Percentiles rank a stretch among this genome's conserved stretches.
Conservation (phyloP, 2,113 vertebrate species). For the Gallinago media region DNA sequence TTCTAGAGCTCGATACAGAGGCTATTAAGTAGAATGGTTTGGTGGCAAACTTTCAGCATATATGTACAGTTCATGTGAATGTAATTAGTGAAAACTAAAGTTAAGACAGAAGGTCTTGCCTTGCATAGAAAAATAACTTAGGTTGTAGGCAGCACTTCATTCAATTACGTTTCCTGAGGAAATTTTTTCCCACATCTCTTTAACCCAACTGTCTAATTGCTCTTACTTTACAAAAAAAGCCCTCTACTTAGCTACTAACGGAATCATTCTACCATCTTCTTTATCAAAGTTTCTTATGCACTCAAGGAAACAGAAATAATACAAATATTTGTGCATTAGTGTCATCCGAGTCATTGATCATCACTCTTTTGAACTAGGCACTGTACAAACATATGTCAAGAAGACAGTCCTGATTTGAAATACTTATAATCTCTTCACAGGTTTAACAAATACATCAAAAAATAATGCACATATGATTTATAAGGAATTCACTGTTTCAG, state of each 20-base stretch:
- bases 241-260: background rate
- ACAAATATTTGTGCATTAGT: background rate
- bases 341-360: accelerated
- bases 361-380: background rate
- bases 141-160: background rate
- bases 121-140: background rate
- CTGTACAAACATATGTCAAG: accelerated
- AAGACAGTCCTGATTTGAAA: background rate
- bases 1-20: background rate
- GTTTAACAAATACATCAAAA: background rate
- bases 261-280: background rate
- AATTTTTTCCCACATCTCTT: background rate
- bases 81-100: background rate
- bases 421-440: background rate
- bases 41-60: background rate
- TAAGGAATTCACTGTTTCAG: background rate
- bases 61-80: background rate
- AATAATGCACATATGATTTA: background rate
- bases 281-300: background rate
- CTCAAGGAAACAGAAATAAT: background rate
- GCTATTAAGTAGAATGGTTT: background rate
- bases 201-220: background rate
- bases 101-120: background rate
- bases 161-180: background rate
- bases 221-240: background rate